Conservation (phyloP, 2,888 invertebrate genomes). For the Ichneumoninae sp. region DNA sequence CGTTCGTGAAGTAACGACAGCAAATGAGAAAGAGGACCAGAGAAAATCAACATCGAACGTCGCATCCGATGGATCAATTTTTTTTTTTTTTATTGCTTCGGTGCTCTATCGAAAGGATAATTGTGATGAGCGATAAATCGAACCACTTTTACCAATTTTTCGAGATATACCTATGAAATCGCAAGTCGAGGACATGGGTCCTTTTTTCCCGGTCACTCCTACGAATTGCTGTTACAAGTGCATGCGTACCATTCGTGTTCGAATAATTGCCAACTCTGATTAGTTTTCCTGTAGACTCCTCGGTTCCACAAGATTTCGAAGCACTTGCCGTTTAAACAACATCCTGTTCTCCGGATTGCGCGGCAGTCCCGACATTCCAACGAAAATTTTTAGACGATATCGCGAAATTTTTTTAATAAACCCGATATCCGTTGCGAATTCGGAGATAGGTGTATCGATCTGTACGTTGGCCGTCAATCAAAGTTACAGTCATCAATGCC, state of each 20-base stretch:
- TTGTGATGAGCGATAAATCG: not conserved
- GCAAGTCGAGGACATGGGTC: not conserved
- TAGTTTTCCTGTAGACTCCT: not conserved
- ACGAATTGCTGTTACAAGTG: not conserved
- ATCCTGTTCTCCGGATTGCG: not conserved
- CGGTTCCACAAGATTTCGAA: not conserved
- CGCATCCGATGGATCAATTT: not conserved
- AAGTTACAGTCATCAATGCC: not conserved
- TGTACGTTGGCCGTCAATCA: not conserved
- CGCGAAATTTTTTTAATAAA: not conserved
- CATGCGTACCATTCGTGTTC: not conserved
- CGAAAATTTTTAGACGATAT: not conserved
- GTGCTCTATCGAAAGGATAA: not conserved
- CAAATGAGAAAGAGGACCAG: not conserved
- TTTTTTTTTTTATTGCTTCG: not conserved
- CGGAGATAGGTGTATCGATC: not conserved
- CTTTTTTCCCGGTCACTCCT: not conserved
- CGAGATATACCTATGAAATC: not conserved
- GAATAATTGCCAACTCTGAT: not conserved
- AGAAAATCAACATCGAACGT: not conserved
- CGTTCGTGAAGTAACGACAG: constrained; percentile 22
- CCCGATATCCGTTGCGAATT: not conserved
- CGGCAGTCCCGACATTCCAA: not conserved
- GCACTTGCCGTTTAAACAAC: not conserved
- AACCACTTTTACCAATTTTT: not conserved